Base-by-base conservation (phyloP, 2,113 vertebrate genomes). In the Erinaceus europaeus region DNA sequence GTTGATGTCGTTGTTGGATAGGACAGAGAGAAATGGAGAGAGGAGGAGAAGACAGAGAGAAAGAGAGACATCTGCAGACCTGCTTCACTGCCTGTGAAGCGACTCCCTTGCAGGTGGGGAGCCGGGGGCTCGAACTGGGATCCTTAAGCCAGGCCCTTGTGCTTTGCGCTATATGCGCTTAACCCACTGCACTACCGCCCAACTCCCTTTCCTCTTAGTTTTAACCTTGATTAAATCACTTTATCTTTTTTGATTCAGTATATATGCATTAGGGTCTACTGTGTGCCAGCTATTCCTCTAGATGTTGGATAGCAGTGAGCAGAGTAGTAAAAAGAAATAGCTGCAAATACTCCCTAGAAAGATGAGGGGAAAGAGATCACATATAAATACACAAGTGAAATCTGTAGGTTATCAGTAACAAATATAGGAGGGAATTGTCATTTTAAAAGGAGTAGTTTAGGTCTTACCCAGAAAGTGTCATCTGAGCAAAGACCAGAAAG, bases 401-500 rank as follows among this genome's bases (percentile, higher is more conserved):
- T 40, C 0, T 42, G 23, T 64, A 74, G 36, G 36, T 27, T 64
- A n/a, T 73, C 40, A 64, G 36, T 61, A n/a, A 15, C 32, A 40
- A 20, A 2, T 40, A 2, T 76, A 27, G 40, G 46, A 75, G 52
- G n/a, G 36, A 80, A 34, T 40, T 61, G n/a, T 29, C 13, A 14
- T 61, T 61, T 61, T 61, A 61, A 90, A 46, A 61, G n/a, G 46
- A 48, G 12, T 29, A 6, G n/a, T 27, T 1, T 59, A 40, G 73
- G 46, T 25, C 27, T 85, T 20, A 46, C 48, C 27, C 55, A 38
- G 48, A 65, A 90, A 29, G 5, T 55, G 3, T 81, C 36, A 7
- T 86, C 79, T 83, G 86, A 85, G 15, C 34, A 42, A 40, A 85
- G 18, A 40, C 65, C 69, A 34, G 61, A 81, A 75, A 65, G 38